Base-by-base conservation (phyloP, 2,113 vertebrate species). In the Hylia prasina region DNA sequence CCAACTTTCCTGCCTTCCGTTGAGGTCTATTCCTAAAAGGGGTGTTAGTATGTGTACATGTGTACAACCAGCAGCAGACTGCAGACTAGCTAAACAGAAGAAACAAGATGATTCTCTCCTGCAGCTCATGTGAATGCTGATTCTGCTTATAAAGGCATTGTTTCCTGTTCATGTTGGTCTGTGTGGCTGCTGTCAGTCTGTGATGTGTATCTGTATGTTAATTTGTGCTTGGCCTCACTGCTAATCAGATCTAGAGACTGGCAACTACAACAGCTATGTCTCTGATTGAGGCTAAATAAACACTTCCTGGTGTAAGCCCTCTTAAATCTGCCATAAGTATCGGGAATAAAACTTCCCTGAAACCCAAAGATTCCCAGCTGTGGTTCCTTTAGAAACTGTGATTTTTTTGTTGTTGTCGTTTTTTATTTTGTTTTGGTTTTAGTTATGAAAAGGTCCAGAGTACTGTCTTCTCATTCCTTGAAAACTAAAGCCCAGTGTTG, bases 1-100 rank as follows among this genome's bases (percentile, higher is more conserved):
- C 9, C 65, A 75, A 56, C 1, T 37, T 25, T 53, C 10, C 21
- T 66, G 7, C 14, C 2, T 58, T 6, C 24, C 58, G 6, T 2
- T 66, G 47, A 79, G 12, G 10, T 42, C 33, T 73, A 0, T 37
- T 65, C 28, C n/a, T 79, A 39, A 48, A 53, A 13, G 0, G 5
- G 0, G 1, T 15, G 19, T 21, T 11, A 40, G 7, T 6, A 22
- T 31, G n/a, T 7, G 2, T 25, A 9, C 10, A 6, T 15, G 18
- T 40, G 13, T 31, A 21, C 35, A 53, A 31, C 15, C 15, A 53
- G 4, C 27, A 79, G n/a, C 28, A 63, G 44, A 40, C 31, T 30
- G n/a, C 13, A 82, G 33, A 54, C 12, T n/a, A 58, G 13, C 3
- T 0, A 1, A 71, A 63, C 27, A 51, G 31, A 35, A 87, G 33